Base-by-base conservation (phyloP, 2,888 invertebrate species). In the Salticus scenicus region DNA sequence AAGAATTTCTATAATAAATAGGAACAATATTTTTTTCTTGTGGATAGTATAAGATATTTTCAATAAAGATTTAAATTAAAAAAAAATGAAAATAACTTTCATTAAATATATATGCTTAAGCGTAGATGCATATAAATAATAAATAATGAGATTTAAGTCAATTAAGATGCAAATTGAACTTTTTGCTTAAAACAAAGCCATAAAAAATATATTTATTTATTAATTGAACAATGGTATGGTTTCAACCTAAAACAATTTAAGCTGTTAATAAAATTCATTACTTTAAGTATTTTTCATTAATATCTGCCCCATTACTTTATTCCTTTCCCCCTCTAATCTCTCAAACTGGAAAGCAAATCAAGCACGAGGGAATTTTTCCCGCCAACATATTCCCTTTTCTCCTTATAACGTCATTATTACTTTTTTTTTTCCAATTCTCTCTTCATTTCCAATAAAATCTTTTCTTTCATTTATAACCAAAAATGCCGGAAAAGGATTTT, bases 381-480 rank as follows among this genome's bases (percentile, higher is more conserved):
- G n/a, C 42, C n/a, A 57, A 57, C 33, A 69, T 57, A 37, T 33
- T 70, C 57, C 57, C 57, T 24, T 5, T 57, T 57, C 42, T 24
- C 57, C 57, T 17, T 57, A n/a, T 7, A 57, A 57, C 57, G 24
- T 2, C 7, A 24, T 57, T 57, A 7, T 41, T 27, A 47, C 42
- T 41, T 66, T 41, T 42, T 69, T 37, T 10, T 37, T 57, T 24
- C 17, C 2, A 2, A 76, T 17, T n/a, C 51, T 63, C 67, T 76
- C 63, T 72, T 70, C 72, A 37, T 64, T 82, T 76, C 82, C 41
- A 81, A 81, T 81, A 73, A 76, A 76, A 76, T 71, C 31, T 64
- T 76, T 83, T 83, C 71, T 76, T 83, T 76, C 51, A 42, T 66
- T 72, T 72, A 66, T 17, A 83, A 76, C 76, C 76, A 72, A 83